phyloP scores from a whole-genome alignment of 2,888 invertebrate genomes.

The Escarpia spicata region DNA sequence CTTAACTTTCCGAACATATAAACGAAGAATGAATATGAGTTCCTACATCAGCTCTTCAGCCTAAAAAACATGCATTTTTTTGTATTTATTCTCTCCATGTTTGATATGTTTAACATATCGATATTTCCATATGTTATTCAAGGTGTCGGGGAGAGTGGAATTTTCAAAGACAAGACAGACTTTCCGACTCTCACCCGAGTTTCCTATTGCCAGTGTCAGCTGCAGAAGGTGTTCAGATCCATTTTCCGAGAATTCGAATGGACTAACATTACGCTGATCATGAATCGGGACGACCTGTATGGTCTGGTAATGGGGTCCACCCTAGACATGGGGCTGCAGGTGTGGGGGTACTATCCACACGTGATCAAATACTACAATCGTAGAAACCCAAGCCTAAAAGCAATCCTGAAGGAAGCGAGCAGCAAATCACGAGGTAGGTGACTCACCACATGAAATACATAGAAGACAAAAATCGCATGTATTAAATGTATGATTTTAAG shows the following conservation, averaged over 20 bases:
- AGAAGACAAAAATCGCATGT: background rate
- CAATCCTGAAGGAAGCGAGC: slow-evolving; percentile 40
- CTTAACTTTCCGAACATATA: background rate
- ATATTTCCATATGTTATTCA: background rate
- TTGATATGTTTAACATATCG: background rate
- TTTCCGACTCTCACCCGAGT: slow-evolving; percentile 52
- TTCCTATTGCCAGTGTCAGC: slow-evolving; percentile 55
- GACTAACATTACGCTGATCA: slow-evolving; percentile 48
- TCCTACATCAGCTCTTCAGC: background rate
- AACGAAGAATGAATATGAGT: background rate
- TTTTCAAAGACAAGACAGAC: slow-evolving; percentile 50
- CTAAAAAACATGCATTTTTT: background rate
- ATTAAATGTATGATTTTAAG: background rate
- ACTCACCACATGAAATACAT: background rate
- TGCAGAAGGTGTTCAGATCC: slow-evolving; percentile 36
- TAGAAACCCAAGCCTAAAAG: slow-evolving; percentile 25
- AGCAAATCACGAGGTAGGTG: slow-evolving; percentile 44
- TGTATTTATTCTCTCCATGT: background rate
- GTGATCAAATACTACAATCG: slow-evolving; percentile 46
- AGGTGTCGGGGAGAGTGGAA: slow-evolving; percentile 39
- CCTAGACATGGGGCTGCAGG: slow-evolving; percentile 37
- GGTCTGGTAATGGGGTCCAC: slow-evolving; percentile 46
- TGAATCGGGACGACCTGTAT: slow-evolving; percentile 44
- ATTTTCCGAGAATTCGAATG: slow-evolving; percentile 45
- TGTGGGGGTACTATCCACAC: slow-evolving; percentile 32